Percentiles rank a stretch among this genome's conserved stretches.
Conservation (phyloP, 2,888 invertebrate species). For the Cephus pygmeus region DNA sequence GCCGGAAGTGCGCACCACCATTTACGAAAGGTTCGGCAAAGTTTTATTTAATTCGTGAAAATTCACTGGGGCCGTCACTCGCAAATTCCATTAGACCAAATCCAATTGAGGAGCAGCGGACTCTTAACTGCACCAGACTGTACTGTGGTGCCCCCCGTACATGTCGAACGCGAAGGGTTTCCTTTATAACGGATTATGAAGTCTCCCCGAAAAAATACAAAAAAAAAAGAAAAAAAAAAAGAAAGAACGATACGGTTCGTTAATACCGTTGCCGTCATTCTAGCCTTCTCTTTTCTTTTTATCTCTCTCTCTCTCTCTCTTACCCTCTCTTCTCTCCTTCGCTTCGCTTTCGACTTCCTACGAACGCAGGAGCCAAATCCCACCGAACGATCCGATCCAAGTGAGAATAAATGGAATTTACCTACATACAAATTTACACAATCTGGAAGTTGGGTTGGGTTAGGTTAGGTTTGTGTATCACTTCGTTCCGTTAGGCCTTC, state of each 20-base stretch:
- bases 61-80: not conserved
- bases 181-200: conserved; percentile 37
- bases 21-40: conserved; percentile 5
- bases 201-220: conserved; percentile 16
- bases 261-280: conserved; percentile 3
- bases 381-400: too few species aligned
- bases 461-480: too few species aligned
- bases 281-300: not conserved
- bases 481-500: too few species aligned
- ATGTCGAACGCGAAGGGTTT: conserved; percentile 32
- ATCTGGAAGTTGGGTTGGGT: too few species aligned
- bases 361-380: too few species aligned
- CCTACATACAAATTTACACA: too few species aligned
- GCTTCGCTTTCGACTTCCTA: too few species aligned
- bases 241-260: conserved; percentile 4
- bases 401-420: too few species aligned
- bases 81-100: conserved; percentile 46
- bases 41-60: conserved; percentile 7
- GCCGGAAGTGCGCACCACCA: too few species aligned
- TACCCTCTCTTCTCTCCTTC: conserved; percentile 8
- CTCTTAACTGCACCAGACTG: not conserved
- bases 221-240: too few species aligned
- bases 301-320: not conserved
- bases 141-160: too few species aligned
- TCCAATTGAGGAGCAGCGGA: conserved; percentile 38